A percentile compares a stretch with the other conserved stretches of the same genome.
These are phyloP conservation scores for Drosophila prosaltans DNA, from an alignment of 1,140 invertebrate genomes.

Conservation along the genomic window DNA sequence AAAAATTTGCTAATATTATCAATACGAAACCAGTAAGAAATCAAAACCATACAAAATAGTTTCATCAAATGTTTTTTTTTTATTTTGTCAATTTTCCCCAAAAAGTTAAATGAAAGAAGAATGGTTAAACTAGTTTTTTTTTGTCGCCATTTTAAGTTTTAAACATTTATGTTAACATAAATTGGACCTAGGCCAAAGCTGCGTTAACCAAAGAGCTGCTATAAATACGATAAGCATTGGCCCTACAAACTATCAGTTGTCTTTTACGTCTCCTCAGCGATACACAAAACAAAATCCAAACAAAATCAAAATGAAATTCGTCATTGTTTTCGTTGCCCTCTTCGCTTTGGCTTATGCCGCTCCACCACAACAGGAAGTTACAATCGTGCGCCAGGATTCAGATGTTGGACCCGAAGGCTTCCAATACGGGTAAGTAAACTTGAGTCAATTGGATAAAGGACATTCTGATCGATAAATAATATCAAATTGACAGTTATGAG, in stretches of 20 bases:
- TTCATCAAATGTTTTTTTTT: not conserved
- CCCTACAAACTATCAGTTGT: constrained; percentile 35
- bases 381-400: not conserved
- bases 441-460: not conserved
- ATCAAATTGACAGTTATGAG: constrained; percentile 30
- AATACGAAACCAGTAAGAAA: not conserved
- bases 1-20: not conserved
- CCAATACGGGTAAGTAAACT: constrained; percentile 47
- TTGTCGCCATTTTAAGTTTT: constrained; percentile 10
- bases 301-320: constrained; percentile 65
- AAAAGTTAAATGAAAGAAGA: constrained; percentile 1
- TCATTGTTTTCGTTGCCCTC: constrained; percentile 71
- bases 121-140: constrained; percentile 1
- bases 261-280: constrained; percentile 42
- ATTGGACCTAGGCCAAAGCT: constrained; percentile 10
- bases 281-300: constrained; percentile 22
- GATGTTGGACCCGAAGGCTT: constrained; percentile 48
- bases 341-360: constrained; percentile 60
- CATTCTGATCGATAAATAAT: not conserved
- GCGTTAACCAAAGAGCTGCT: constrained; percentile 16
- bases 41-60: not conserved
- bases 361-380: not conserved
- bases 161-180: constrained; percentile 6
- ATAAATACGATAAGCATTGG: constrained; percentile 45
- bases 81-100: not conserved